Evolutionary conservation across 2,113 vertebrate species (phyloP).

Genomic region (Gasterosteus nipponicus): DNA sequence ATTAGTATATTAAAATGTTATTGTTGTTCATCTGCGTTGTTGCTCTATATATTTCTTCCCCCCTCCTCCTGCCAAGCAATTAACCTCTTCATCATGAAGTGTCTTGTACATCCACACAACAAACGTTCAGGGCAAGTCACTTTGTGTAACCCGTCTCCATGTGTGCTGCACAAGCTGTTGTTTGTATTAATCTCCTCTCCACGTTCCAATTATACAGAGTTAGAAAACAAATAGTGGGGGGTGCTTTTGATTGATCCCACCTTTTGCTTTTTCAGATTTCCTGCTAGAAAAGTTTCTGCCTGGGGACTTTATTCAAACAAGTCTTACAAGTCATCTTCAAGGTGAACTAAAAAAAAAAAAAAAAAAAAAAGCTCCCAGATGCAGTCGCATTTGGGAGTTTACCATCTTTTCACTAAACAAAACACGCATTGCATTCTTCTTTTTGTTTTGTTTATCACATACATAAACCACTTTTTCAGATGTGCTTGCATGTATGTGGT

Average conservation of each 20-base stretch:
- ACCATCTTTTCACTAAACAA: constrained; percentile 41
- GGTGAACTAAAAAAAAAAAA: constrained; percentile 45
- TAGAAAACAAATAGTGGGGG: constrained; percentile 18
- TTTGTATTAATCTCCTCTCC: constrained; percentile 51
- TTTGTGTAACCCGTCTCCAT: constrained; percentile 20
- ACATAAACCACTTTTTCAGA: constrained; percentile 18
- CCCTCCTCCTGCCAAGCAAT: background rate
- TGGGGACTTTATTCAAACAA: constrained; percentile 43
- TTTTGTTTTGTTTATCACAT: background rate
- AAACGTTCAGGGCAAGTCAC: constrained; percentile 6
- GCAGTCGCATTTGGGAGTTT: constrained; percentile 33
- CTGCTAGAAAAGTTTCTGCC: constrained; percentile 49
- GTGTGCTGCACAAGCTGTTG: constrained; percentile 19
- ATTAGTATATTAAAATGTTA: background rate
- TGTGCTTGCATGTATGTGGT: constrained; percentile 19
- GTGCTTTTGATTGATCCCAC: constrained; percentile 41
- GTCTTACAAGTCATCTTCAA: constrained; percentile 51
- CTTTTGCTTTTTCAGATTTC: constrained; percentile 47
- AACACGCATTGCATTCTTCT: constrained; percentile 20
- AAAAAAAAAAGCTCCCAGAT: background rate
- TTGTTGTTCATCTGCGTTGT: background rate
- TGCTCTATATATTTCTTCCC: background rate
- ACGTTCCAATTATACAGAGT: constrained; percentile 50
- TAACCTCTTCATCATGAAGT: background rate
- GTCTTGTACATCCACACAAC: background rate